Evolutionary conservation across 1,140 invertebrate species (phyloP), one percentile per base, ranked within the genome.

Genomic region (Ceratina japonica): DNA sequence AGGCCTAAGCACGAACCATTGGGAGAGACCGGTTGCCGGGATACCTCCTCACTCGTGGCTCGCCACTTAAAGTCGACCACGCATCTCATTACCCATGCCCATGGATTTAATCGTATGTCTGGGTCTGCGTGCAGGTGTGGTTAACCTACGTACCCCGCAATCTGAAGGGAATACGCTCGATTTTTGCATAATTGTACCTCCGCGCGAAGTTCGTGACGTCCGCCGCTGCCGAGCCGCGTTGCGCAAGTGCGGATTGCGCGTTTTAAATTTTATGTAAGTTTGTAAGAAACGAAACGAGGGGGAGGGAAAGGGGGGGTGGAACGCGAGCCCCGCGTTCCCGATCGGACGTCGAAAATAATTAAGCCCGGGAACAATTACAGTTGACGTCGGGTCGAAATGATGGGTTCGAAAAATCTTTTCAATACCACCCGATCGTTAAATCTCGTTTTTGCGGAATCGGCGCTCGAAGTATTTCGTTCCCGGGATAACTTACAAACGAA

Each of bases 101-200:
- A 78, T 76, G 80, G 76, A 81, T 82, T 82, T 86, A 81, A 81
- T 88, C 86, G 81, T 86, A 78, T 76, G 84, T 80, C 81, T 86
- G 71, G 86, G 59, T 79, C 80, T 76, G 71, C 86, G 79, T 84
- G 86, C 88, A 89, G 89, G 87, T 90, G 87, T 87, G 84, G 83
- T 87, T 87, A 86, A 80, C 84, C 71, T 82, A 44, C 37, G 37
- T 44, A 90, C 89, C 90, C 91, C 81, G 91, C 86, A 91, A 92
- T 92, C 91, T 91, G 37, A 58, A 87, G 84, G 77, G 90, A 89
- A 85, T 88, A 84, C 66, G 81, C 61, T 76, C 81, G 82, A 80
- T 84, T 87, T 90, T 91, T 90, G 89, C 91, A 91, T 92, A 91
- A 92, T 92, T 91, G 88, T 88, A 87, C 76, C 58, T 68, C 83